phyloP scores from a whole-genome alignment of 2,888 invertebrate species.

The Cheilosia impressa region DNA sequence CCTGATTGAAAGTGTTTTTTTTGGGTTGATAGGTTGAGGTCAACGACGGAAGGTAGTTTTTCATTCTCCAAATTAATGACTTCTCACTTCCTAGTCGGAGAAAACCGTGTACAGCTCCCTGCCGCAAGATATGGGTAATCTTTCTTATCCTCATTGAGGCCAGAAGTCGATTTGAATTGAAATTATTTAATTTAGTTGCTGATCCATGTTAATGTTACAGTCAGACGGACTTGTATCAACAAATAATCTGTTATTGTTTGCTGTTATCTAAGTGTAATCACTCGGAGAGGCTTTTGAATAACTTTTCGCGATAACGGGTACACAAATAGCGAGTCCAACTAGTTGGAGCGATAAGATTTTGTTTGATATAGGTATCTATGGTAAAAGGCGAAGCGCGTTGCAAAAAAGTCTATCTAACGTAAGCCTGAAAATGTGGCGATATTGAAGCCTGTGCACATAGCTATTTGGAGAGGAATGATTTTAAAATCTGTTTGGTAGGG shows the following conservation, averaged over 20 bases:
- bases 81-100: neutral
- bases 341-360: neutral
- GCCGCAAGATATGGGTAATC: neutral
- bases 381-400: neutral
- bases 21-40: constrained; percentile 53
- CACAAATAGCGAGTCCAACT: neutral
- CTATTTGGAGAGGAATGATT: too few relatives aligned
- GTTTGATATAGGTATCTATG: neutral
- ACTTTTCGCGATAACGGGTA: neutral
- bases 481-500: too few relatives aligned
- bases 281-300: neutral
- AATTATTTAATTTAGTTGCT: constrained; percentile 29
- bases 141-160: constrained; percentile 10
- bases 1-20: constrained; percentile 15
- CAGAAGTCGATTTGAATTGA: constrained; percentile 20
- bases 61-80: neutral
- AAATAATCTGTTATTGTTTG: neutral
- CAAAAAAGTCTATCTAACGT: neutral
- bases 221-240: neutral
- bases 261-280: neutral
- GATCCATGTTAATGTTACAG: neutral
- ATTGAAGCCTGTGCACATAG: neutral
- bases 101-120: neutral
- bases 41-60: neutral
- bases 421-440: neutral